Evolutionary conservation across 2,113 vertebrate species (phyloP).

Genomic region (Gymnarchus niloticus): DNA sequence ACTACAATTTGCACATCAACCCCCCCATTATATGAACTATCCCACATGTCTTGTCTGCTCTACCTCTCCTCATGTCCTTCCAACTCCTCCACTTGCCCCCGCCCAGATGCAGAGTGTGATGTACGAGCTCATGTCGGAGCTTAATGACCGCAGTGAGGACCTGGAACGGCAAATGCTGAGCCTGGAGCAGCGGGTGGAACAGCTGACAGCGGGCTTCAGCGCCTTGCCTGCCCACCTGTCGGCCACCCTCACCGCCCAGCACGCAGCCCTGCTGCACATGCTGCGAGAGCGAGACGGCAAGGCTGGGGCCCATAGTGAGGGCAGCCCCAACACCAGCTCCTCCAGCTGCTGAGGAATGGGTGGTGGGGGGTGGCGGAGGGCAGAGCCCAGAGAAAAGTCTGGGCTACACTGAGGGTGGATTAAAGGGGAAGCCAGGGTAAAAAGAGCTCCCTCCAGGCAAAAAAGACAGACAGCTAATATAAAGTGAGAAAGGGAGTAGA

Average conservation of each 20-base stretch:
- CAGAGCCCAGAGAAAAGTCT: background rate
- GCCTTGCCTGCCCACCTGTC: constrained; percentile 83
- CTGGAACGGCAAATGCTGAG: constrained; percentile 93
- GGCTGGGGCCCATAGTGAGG: constrained; percentile 70
- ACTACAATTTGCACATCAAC: background rate
- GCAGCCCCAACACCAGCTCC: constrained; percentile 80
- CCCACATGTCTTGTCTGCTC: background rate
- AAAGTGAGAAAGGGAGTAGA: background rate
- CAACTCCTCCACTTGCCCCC: background rate
- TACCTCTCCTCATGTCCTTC: background rate
- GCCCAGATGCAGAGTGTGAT: constrained; percentile 99
- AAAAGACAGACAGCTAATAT: background rate
- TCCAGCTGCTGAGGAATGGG: constrained; percentile 78
- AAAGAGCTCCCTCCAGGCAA: background rate
- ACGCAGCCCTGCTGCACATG: constrained; percentile 79
- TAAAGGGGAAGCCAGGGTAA: background rate
- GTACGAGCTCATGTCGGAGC: constrained; percentile 96
- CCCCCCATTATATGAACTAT: background rate
- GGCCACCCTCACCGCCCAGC: constrained; percentile 83
- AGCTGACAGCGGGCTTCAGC: constrained; percentile 79
- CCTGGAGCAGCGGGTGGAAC: constrained; percentile 88
- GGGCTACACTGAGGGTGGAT: background rate
- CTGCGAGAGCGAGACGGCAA: constrained; percentile 67
- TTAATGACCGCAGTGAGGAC: constrained; percentile 95
- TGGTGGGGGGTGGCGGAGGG: background rate